These are phyloP conservation scores for Gavia stellata DNA, from an alignment of 2,113 vertebrate species.

Conservation along the genomic window DNA sequence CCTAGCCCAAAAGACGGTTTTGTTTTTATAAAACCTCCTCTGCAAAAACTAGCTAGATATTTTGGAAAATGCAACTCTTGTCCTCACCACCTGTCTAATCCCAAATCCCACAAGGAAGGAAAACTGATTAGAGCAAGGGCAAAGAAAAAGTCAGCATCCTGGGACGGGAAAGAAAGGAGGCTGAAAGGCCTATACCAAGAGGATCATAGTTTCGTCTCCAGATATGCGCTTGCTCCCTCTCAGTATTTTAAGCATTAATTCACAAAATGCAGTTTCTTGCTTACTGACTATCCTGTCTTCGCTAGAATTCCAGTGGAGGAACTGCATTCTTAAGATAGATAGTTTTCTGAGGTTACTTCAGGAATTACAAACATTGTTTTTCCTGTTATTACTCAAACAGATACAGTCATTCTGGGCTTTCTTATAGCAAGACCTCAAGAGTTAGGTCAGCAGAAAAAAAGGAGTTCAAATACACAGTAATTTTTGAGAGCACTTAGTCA, in stretches of 20 bases:
- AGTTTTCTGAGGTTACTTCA: background rate
- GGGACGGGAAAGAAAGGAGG: background rate
- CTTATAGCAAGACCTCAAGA: background rate
- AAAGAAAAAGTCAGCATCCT: background rate
- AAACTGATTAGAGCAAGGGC: background rate
- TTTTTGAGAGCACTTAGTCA: background rate
- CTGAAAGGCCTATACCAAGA: background rate
- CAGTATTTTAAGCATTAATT: background rate
- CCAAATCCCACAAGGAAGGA: background rate
- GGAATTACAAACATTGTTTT: background rate
- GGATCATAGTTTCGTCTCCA: background rate
- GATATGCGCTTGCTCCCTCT: background rate
- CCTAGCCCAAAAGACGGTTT: background rate
- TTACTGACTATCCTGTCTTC: background rate
- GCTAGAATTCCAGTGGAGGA: background rate
- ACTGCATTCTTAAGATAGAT: background rate
- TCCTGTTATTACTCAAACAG: background rate
- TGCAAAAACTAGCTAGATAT: background rate
- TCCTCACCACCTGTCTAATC: background rate
- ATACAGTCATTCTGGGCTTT: background rate
- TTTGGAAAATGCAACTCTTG: background rate
- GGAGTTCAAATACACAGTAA: background rate
- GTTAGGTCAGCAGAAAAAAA: background rate
- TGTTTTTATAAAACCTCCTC: background rate
- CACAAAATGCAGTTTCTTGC: background rate